phyloP scores from a whole-genome alignment of 1,140 invertebrate species.

The Orchestia grillus region DNA sequence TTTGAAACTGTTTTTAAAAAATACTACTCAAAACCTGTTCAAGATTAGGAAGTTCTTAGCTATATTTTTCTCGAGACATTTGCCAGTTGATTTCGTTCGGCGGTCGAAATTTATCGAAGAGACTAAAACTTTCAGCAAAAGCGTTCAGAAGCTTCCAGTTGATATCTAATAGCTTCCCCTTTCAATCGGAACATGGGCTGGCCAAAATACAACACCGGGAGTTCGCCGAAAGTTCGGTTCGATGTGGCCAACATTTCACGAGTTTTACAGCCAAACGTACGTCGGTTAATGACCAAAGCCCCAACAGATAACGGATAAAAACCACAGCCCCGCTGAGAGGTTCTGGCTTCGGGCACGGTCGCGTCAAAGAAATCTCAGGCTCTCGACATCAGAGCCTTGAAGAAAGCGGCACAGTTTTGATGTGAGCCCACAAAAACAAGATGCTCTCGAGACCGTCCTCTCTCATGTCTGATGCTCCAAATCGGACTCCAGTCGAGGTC shows the following conservation, averaged over 20 bases:
- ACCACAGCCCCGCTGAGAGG: background rate
- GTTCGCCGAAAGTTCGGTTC: background rate
- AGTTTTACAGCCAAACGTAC: background rate
- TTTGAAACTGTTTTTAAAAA: background rate
- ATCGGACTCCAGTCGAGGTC: background rate
- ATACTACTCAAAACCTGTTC: background rate
- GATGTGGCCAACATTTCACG: background rate
- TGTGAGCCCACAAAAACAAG: background rate
- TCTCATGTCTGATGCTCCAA: background rate
- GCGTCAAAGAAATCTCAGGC: background rate
- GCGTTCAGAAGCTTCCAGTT: background rate
- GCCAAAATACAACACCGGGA: background rate
- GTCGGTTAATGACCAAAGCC: background rate
- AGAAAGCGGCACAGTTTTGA: background rate
- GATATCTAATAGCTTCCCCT: background rate
- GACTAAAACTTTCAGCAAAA: background rate
- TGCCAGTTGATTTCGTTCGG: background rate
- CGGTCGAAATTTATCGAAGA: background rate
- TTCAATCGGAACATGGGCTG: background rate
- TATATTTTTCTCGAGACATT: background rate
- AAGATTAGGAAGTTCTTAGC: background rate
- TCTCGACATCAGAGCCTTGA: background rate
- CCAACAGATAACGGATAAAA: background rate
- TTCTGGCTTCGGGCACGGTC: background rate
- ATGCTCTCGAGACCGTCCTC: background rate